Base-by-base conservation (phyloP, 2,113 vertebrate species). In the Lynx canadensis region DNA sequence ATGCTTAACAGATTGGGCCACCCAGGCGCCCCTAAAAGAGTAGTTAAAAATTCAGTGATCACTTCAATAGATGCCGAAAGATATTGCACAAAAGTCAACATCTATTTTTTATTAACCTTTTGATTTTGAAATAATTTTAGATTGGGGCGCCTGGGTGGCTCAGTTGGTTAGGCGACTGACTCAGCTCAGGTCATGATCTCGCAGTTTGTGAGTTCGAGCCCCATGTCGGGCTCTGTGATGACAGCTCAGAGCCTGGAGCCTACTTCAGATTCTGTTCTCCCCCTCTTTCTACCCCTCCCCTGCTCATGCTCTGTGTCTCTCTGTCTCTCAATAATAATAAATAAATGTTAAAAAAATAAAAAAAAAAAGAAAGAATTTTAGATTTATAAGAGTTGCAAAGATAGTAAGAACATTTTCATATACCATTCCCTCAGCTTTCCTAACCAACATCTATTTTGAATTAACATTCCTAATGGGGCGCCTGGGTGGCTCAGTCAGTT, bases 21-120 rank as follows among this genome's bases (percentile, higher is more conserved):
- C 55, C 55, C 19, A 57, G 55, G 55, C 55, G 31, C 31, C 60
- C 57, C 80, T 89, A 66, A 86, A 66, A 80, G 33, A 73, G 41
- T 55, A 84, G 83, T 14, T 23, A 11, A 31, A 19, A 80, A 80
- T 65, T 41, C 18, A n/a, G 27, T 52, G 74, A 86, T 73, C 27
- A 48, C 19, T 25, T 82, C 29, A 63, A 3, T n/a, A 78, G 76
- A 78, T 74, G 45, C 84, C 82, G 12, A 82, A 73, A 96, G 90
- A 76, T 31, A 83, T 33, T 82, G 81, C 9, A 31, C 7, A 25
- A 36, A 83, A 82, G 11, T 60, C 48, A 76, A 36, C 18, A 57
- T 96, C 60, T 93, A 68, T 89, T 96, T 76, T 93, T 89, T 89
- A 69, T 60, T n/a, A 27, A 48, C 45, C 5, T 50, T 76, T 91